phyloP scores from a whole-genome alignment of 2,888 invertebrate genomes.

The Zele albiditarsus region DNA sequence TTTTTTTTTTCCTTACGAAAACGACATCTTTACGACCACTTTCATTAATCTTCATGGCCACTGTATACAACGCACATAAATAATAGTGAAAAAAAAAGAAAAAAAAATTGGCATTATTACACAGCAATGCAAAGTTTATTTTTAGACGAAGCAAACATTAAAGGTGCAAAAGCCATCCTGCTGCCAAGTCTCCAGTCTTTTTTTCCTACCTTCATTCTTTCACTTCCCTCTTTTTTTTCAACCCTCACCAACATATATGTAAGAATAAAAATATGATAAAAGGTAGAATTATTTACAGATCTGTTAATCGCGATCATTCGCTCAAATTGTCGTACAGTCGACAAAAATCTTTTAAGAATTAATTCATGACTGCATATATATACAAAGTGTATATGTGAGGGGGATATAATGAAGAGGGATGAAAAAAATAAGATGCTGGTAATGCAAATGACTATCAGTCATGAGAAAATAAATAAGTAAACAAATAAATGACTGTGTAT shows the following conservation, averaged over 20 bases:
- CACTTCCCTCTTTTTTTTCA: constrained; percentile 13
- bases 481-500: not conserved
- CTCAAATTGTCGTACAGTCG: constrained; percentile 47
- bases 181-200: not conserved
- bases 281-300: not conserved
- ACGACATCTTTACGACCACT: constrained; percentile 16
- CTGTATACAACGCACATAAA: constrained; percentile 5
- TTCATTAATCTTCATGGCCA: constrained; percentile 25
- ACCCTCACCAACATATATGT: not conserved
- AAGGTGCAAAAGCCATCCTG: constrained; percentile 4
- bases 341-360: constrained; percentile 26
- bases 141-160: constrained; percentile 39
- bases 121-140: constrained; percentile 35
- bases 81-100: constrained; percentile 16
- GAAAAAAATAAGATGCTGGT: not conserved
- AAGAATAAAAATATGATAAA: not conserved
- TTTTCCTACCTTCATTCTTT: constrained; percentile 4
- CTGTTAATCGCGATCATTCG: constrained; percentile 47
- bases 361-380: not conserved
- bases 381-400: not conserved
- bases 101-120: constrained; percentile 40
- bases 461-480: constrained; percentile 29
- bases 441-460: constrained; percentile 50
- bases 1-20: not conserved
- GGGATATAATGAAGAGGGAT: not conserved